A percentile compares a stretch with the other conserved stretches of the same genome.
Conservation (phyloP, 2,888 invertebrate genomes). For the Drosophila anomalata region DNA sequence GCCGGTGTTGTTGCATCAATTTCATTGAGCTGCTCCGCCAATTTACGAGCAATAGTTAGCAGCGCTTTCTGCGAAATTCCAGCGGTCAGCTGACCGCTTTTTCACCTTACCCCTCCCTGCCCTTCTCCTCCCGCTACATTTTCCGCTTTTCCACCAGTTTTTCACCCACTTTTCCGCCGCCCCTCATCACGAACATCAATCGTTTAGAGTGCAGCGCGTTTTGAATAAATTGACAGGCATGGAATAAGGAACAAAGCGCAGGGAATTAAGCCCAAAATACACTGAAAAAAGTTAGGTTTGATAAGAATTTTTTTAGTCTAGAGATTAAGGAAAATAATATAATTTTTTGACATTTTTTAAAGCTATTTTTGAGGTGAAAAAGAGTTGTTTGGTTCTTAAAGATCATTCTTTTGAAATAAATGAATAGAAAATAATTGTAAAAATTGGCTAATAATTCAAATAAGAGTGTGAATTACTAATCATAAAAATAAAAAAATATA, state of each 20-base stretch:
- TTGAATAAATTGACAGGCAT: conserved; percentile 40
- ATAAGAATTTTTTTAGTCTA: too few relatives aligned
- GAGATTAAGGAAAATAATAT: too few relatives aligned
- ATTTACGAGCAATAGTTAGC: conserved; percentile 48
- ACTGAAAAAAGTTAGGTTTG: not conserved
- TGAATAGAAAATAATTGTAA: too few relatives aligned
- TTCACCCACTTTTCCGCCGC: not conserved
- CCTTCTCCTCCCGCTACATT: not conserved
- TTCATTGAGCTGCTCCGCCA: conserved; percentile 51
- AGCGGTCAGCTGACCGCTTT: conserved; percentile 42
- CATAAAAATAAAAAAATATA: too few relatives aligned
- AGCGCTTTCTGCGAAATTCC: conserved; percentile 43
- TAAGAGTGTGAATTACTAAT: too few relatives aligned
- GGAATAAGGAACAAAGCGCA: conserved; percentile 5
- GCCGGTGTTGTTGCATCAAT: conserved; percentile 40
- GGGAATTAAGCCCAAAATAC: conserved; percentile 3
- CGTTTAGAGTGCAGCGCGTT: conserved; percentile 47
- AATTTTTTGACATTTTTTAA: too few relatives aligned
- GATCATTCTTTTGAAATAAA: too few relatives aligned
- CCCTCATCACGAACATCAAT: conserved; percentile 44
- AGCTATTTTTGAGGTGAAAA: too few relatives aligned
- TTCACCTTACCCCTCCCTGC: conserved; percentile 10
- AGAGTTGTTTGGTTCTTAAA: too few relatives aligned
- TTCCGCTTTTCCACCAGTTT: not conserved
- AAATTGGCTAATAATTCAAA: too few relatives aligned